Conservation (phyloP, 2,797 vertebrate species). For the Simalia tracyae region DNA sequence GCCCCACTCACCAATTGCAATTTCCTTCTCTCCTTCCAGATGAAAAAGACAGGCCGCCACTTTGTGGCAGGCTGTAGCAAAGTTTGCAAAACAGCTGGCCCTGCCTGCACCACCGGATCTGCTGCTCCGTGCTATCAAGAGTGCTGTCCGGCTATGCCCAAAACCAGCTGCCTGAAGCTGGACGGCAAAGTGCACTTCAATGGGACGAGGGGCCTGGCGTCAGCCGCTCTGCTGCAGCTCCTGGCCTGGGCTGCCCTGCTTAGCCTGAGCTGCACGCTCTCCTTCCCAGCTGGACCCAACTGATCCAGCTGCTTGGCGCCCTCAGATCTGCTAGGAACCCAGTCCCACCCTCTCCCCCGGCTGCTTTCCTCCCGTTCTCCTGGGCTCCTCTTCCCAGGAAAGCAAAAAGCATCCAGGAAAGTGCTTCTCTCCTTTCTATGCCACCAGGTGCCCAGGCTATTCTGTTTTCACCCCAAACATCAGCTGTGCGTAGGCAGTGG, state of each 20-base stretch:
- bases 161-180: conserved; percentile 78
- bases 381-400: fast-evolving
- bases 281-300: not conserved
- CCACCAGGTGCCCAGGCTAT: no score
- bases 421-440: not conserved
- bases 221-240: conserved; percentile 31
- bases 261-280: conserved; percentile 53
- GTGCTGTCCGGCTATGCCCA: conserved; percentile 74
- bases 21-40: conserved; percentile 65
- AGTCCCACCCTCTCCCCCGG: fast-evolving
- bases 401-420: not conserved
- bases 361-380: conserved; percentile 20
- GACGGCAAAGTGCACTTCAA: conserved; percentile 76
- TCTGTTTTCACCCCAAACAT: not conserved
- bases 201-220: conserved; percentile 29
- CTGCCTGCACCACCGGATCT: conserved; percentile 40
- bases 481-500: no score
- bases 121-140: conserved; percentile 74
- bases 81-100: conserved; percentile 67
- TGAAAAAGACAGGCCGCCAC: conserved; percentile 69
- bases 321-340: not conserved
- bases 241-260: conserved; percentile 50
- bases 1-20: not conserved
- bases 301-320: not conserved
- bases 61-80: conserved; percentile 76